Conservation (phyloP, 2,113 vertebrate genomes). For the Ceuthmochares aereus region DNA sequence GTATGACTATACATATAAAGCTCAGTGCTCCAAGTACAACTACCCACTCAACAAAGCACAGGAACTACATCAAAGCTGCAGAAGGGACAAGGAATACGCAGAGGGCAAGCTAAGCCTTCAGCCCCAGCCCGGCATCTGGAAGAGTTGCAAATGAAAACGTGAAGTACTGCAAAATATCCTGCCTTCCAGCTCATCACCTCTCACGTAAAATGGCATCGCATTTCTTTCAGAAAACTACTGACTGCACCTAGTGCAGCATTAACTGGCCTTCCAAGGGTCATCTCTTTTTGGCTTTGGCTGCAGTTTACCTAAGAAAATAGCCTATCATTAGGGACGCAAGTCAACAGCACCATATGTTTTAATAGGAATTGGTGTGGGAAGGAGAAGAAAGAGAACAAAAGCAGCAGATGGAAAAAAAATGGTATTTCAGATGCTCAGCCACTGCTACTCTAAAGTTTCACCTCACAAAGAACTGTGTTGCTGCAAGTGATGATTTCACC, state of each 20-base stretch:
- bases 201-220: not conserved
- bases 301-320: not conserved
- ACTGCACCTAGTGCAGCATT: not conserved
- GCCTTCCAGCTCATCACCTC: not conserved
- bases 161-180: not conserved
- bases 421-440: not conserved
- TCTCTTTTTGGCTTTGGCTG: not conserved
- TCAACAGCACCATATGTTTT: not conserved
- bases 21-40: not conserved
- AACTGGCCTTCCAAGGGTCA: not conserved
- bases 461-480: not conserved
- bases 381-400: not conserved
- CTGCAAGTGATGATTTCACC: not conserved
- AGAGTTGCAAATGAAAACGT: not conserved
- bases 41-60: not conserved
- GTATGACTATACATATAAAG: fast-evolving
- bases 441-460: not conserved
- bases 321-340: not conserved
- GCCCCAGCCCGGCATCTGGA: not conserved
- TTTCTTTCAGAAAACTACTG: not conserved
- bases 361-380: not conserved
- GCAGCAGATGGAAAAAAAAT: not conserved
- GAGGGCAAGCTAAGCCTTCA: not conserved
- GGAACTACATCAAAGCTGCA: fast-evolving
- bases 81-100: not conserved